Evolutionary conservation across 2,888 invertebrate genomes (phyloP), one percentile per base, ranked within the genome.

Genomic region (Gryllus longicercus): DNA sequence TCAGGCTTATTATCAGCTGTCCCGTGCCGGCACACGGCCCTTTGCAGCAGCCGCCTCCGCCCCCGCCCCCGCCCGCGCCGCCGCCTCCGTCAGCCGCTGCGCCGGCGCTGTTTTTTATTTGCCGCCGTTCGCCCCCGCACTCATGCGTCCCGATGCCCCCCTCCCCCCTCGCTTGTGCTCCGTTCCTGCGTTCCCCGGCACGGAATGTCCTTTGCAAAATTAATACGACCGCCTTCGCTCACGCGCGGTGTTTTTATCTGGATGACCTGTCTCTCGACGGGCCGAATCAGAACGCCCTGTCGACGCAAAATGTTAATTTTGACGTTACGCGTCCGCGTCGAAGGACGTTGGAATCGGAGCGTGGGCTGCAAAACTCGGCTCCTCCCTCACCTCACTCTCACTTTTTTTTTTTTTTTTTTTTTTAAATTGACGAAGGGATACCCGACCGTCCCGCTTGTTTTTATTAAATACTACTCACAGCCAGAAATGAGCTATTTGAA

Each of bases 1-100:
- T 63, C 63, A 63, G 63, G 63, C 63, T 63, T 63, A 63, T 63
- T 63, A 63, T 63, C 63, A 63, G 63, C n/a, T 63, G 63, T 63
- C 63, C 63, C 63, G n/a, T 63, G 63, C n/a, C 63, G 63, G 14
- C 14, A 14, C 16, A n/a, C 4, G 63, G 63, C 63, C 63, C 63
- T 63, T 63, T 63, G 63, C 63, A 63, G 63, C 63, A 4, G 11
- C 14, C 63, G n/a, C 63, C 12, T 5, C 18, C 63, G 14, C 63
- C 16, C 18, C 4, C 63, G 2, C 63, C 16, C n/a, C 63, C n/a
- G n/a, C 63, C 63, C 63, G 11, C 63, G 16, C 16, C 63, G 14
- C 63, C 38, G 38, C 38, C 38, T 38, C 38, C 38, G 38, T 38
- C 38, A 8, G 5, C 8, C 38, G 38, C 38, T 38, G 63, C 63